Percentiles rank a stretch among this genome's conserved stretches.
Evolutionary conservation across 1,140 invertebrate species (phyloP).

Genomic region (Drosophila santomea): DNA sequence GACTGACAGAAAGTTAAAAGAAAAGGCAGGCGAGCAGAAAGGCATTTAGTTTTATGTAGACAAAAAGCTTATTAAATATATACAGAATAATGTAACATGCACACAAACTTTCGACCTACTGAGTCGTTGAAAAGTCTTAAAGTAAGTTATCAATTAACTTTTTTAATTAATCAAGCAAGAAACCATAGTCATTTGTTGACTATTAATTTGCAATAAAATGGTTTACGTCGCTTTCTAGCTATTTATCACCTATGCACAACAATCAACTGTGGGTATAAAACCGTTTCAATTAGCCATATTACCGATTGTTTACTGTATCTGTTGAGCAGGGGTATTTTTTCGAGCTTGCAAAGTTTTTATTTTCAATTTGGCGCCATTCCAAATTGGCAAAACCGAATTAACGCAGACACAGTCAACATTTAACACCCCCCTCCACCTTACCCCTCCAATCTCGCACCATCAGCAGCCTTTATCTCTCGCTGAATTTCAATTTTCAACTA

Average conservation of each 20-base stretch:
- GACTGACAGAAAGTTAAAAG: conserved; percentile 33
- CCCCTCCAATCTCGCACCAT: background rate
- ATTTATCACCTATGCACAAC: background rate
- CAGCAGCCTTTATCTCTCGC: conserved; percentile 51
- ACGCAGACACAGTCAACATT: conserved; percentile 45
- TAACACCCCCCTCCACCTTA: background rate
- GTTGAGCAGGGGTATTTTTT: conserved; percentile 24
- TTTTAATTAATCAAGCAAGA: too few species aligned
- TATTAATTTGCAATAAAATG: background rate
- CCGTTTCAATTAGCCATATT: conserved; percentile 33
- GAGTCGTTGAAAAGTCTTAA: too few species aligned
- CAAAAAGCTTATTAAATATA: background rate
- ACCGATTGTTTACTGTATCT: conserved; percentile 56
- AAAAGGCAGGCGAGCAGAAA: conserved; percentile 16
- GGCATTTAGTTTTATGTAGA: conserved; percentile 24
- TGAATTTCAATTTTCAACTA: conserved; percentile 72
- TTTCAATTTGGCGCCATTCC: conserved; percentile 69
- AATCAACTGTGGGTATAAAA: background rate
- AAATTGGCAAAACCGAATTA: conserved; percentile 77
- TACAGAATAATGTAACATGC: too few species aligned
- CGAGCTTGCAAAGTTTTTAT: conserved; percentile 60
- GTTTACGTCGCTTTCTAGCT: background rate
- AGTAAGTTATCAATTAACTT: too few species aligned
- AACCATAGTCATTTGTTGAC: background rate
- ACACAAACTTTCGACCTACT: too few species aligned